Conservation (phyloP, 2,888 invertebrate genomes). For the Epirrhoe tristata region DNA sequence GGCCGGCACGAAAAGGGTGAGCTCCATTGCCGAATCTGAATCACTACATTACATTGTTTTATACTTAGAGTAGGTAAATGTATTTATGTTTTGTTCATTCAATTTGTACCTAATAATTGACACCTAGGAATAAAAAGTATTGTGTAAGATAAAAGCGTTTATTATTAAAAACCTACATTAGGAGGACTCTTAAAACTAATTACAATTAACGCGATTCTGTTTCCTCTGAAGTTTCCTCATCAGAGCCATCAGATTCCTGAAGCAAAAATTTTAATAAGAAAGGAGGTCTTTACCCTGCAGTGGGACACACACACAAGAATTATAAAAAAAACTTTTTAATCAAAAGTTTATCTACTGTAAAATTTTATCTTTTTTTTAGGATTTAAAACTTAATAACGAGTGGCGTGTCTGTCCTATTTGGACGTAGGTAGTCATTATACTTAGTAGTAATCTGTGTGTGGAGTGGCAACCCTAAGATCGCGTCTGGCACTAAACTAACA, state of each 20-base stretch:
- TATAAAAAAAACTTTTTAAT: too few species aligned
- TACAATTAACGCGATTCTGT: conserved; percentile 70
- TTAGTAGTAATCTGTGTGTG: too few species aligned
- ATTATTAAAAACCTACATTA: conserved; percentile 15
- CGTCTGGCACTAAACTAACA: too few species aligned
- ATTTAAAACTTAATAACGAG: too few species aligned
- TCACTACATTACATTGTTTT: background rate
- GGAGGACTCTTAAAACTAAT: conserved; percentile 3
- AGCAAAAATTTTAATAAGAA: conserved; percentile 34
- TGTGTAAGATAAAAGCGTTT: conserved; percentile 26
- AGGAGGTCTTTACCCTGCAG: background rate
- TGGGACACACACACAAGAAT: too few species aligned
- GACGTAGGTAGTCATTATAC: too few species aligned
- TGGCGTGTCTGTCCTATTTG: too few species aligned
- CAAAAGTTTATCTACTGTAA: too few species aligned
- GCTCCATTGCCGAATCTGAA: conserved; percentile 4
- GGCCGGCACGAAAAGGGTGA: conserved; percentile 44
- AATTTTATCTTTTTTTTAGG: too few species aligned
- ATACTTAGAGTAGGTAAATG: background rate
- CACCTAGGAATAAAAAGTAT: conserved; percentile 32
- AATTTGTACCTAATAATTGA: background rate
- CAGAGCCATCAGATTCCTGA: conserved; percentile 72
- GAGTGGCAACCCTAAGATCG: too few species aligned
- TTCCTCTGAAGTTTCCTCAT: conserved; percentile 71
- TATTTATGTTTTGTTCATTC: too few species aligned